These are phyloP conservation scores for Calliopsis andreniformis DNA, from an alignment of 1,140 invertebrate species.

Conservation along the genomic window DNA sequence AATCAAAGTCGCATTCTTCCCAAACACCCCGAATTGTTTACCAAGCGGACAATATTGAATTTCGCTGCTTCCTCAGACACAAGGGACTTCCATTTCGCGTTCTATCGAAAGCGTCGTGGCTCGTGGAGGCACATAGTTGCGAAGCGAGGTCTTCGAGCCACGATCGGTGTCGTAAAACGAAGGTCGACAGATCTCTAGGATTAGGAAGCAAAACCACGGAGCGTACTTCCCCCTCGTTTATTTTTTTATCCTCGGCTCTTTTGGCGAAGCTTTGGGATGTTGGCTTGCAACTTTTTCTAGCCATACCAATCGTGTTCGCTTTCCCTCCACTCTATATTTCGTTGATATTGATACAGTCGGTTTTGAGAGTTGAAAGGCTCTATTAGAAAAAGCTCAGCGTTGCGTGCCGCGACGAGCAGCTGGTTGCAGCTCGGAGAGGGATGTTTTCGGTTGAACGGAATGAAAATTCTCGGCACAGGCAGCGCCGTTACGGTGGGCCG, in stretches of 20 bases:
- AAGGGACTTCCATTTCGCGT: too few species aligned
- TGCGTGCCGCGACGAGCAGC: slow-evolving; percentile 3
- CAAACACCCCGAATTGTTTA: too few species aligned
- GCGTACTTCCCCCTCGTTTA: not conserved
- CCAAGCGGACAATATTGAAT: too few species aligned
- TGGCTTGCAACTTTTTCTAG: not conserved
- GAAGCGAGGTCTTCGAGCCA: not conserved
- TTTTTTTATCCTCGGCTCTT: not conserved
- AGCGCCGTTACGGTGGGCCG: slow-evolving; percentile 4
- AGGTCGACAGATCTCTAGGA: slow-evolving; percentile 1
- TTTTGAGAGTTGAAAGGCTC: not conserved
- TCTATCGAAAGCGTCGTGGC: too few species aligned
- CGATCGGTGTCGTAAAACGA: not conserved
- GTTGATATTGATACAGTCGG: slow-evolving; percentile 10
- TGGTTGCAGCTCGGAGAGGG: not conserved
- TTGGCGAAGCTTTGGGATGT: not conserved
- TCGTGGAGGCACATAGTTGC: too few species aligned
- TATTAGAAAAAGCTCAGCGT: slow-evolving; percentile 16
- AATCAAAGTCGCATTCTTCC: too few species aligned
- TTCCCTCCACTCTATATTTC: not conserved
- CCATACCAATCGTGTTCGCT: too few species aligned
- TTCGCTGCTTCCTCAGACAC: too few species aligned
- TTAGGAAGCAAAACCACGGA: not conserved
- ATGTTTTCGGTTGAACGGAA: slow-evolving; percentile 19
- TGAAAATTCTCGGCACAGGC: slow-evolving; percentile 34